These are phyloP conservation scores for Procambarus clarkii DNA, from an alignment of 1,140 invertebrate species.

Conservation along the genomic window DNA sequence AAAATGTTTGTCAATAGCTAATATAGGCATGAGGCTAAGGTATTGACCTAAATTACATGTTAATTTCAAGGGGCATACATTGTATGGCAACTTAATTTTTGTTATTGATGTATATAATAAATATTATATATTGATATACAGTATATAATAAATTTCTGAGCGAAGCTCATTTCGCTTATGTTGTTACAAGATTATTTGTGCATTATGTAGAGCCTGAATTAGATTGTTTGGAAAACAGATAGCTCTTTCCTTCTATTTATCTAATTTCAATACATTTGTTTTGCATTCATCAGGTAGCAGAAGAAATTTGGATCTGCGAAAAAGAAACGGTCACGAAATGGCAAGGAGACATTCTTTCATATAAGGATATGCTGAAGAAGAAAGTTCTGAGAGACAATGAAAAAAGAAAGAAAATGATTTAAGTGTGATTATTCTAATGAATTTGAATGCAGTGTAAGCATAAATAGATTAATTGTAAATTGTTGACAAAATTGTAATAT, in stretches of 20 bases:
- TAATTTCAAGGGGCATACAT: no score
- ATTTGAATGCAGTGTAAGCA: background rate
- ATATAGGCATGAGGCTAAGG: no score
- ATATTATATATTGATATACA: no score
- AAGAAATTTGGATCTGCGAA: slow-evolving; percentile 99
- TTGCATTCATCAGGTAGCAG: slow-evolving; percentile 86
- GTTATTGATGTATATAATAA: no score
- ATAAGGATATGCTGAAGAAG: slow-evolving; percentile 94
- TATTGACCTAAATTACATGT: no score
- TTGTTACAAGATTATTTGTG: no score
- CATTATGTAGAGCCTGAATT: background rate
- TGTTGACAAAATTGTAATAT: no score
- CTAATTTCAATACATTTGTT: background rate
- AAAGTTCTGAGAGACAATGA: slow-evolving; percentile 81
- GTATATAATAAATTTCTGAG: no score
- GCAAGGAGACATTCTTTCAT: slow-evolving; percentile 95
- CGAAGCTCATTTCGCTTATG: no score
- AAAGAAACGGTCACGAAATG: slow-evolving; percentile 97
- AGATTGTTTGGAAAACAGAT: background rate
- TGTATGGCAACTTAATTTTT: no score
- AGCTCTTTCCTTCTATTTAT: background rate
- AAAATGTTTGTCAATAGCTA: no score
- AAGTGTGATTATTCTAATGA: background rate
- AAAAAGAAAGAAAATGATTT: slow-evolving; percentile 71
- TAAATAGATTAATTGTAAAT: no score